Conservation (phyloP, 2,888 invertebrate species). For the Caenorhabditis panamensis region DNA sequence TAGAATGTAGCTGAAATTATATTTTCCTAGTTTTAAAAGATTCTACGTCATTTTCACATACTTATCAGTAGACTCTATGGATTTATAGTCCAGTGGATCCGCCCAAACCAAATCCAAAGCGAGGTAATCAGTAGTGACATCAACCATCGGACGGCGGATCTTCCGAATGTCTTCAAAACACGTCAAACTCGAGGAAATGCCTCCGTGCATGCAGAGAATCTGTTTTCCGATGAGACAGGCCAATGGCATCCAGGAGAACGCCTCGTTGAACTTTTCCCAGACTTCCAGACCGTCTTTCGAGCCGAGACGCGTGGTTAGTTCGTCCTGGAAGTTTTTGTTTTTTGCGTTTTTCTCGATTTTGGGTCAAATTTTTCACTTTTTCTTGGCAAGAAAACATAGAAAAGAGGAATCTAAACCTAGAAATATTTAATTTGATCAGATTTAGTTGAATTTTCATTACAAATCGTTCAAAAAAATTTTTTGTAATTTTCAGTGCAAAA, state of each 20-base stretch:
- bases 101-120: constrained; percentile 60
- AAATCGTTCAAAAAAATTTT: too few species aligned
- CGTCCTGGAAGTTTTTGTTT: too few species aligned
- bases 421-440: too few species aligned
- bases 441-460: too few species aligned
- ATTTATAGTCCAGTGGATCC: constrained; percentile 52
- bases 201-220: constrained; percentile 68
- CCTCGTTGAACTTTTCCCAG: constrained; percentile 54
- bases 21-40: too few species aligned
- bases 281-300: constrained; percentile 13
- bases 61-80: background rate
- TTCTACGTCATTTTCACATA: too few species aligned
- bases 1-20: background rate
- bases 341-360: too few species aligned
- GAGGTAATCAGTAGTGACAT: constrained; percentile 19
- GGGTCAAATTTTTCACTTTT: too few species aligned
- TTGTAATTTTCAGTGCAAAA: too few species aligned
- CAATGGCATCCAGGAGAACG: constrained; percentile 61
- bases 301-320: background rate
- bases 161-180: constrained; percentile 40
- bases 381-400: too few species aligned
- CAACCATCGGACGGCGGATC: constrained; percentile 54
- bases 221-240: constrained; percentile 51
- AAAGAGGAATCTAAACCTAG: too few species aligned
- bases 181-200: constrained; percentile 57